phyloP scores from a whole-genome alignment of 2,113 vertebrate species.

The Rhinolophus sinicus region DNA sequence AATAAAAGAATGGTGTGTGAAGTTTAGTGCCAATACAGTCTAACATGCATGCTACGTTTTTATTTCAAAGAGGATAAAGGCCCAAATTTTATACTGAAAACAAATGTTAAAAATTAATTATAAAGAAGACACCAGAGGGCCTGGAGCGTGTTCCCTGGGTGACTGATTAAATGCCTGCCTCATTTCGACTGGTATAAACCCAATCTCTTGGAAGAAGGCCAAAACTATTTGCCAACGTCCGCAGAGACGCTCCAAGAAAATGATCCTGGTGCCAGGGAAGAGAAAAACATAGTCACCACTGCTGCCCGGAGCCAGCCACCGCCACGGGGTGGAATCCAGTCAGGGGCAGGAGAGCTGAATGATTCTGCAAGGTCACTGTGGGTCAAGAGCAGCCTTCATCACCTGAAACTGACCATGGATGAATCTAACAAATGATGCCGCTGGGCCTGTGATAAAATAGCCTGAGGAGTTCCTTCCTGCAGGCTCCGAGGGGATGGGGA shows the following conservation, averaged over 20 bases:
- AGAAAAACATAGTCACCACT: conserved; percentile 74
- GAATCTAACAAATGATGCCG: accelerated
- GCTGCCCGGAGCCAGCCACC: conserved; percentile 69
- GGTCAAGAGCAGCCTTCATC: neutral
- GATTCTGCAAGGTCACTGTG: neutral
- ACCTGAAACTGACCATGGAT: accelerated
- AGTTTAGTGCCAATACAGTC: conserved; percentile 75
- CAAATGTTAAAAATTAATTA: conserved; percentile 82
- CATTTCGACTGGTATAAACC: conserved; percentile 81
- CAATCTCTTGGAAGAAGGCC: conserved; percentile 80
- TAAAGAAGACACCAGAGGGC: conserved; percentile 85
- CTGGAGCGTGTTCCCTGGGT: conserved; percentile 84
- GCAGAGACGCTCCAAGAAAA: conserved; percentile 78
- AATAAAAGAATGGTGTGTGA: conserved; percentile 79
- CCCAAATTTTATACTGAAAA: conserved; percentile 80
- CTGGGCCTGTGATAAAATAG: neutral
- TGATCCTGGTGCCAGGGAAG: conserved; percentile 77
- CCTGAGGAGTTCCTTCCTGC: neutral
- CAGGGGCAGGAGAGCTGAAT: neutral
- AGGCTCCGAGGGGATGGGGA: accelerated
- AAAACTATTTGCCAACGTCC: conserved; percentile 81
- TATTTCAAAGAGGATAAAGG: conserved; percentile 78
- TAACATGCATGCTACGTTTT: conserved; percentile 67
- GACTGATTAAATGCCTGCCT: conserved; percentile 86
- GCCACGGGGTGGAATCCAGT: neutral